Base-by-base conservation (phyloP, 2,113 vertebrate genomes). In the Spea multiplicata region DNA sequence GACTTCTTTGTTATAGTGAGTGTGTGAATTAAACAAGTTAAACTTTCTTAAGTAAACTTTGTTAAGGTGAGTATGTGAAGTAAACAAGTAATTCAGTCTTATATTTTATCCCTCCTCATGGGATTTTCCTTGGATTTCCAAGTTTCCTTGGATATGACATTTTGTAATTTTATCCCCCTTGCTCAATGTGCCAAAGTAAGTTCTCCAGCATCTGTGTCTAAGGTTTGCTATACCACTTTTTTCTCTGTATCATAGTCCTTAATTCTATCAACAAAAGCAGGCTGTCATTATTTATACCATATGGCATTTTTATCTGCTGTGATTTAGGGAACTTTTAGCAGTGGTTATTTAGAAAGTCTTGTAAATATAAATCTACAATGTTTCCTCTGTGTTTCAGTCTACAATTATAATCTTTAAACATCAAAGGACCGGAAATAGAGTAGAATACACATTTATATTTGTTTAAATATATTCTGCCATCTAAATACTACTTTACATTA, bases 271-370 rank as follows among this genome's bases (percentile, higher is more conserved):
- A 17, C 44, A 68, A 61, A 57, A 69, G 68, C 57, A 76, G 45
- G 53, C 47, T 53, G 69, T 76, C 61, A 76, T 76, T 59, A 59
- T 76, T 69, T 69, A 76, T 53, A 76, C 66, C 66, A 59, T 68
- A 69, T 70, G 53, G 49, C 53, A 76, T 67, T 76, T 76, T 76
- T 76, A 69, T 76, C 55, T 49, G 44, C n/a, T 17, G 45, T 61
- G 65, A 61, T 59, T 69, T 76, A 69, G 57, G 55, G 44, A 16
- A n/a, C 75, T 70, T 66, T 76, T 76, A 76, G 46, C 45, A 61
- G 13, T 76, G 75, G 66, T 52, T 61, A 52, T 53, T 76, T 64
- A 64, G 61, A 16, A 64, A 16, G 16, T 16, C 17, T 64, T 76
- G 44, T 61, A 69, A 59, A 76, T 59, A 57, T 59, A 68, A 76